These are phyloP conservation scores for Capricornis sumatraensis DNA, from an alignment of 2,113 vertebrate genomes.

Conservation along the genomic window DNA sequence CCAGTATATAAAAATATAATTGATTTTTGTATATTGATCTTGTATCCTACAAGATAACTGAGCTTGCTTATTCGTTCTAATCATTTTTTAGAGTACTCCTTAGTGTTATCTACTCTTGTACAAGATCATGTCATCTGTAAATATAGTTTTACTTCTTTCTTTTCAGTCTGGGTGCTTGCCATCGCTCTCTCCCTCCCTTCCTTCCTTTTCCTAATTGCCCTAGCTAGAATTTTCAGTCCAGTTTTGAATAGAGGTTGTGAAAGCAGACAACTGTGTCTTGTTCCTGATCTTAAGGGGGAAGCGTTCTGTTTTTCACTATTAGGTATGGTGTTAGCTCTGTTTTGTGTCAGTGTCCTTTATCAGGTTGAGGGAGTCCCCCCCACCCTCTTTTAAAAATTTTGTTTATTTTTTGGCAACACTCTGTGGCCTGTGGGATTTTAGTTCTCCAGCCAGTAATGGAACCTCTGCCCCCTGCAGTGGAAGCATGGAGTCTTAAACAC, in stretches of 20 bases:
- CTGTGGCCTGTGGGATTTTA: background rate
- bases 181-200: background rate
- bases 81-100: background rate
- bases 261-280: background rate
- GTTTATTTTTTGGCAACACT: background rate
- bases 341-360: background rate
- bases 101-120: background rate
- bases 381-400: background rate
- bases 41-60: background rate
- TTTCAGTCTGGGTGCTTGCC: background rate
- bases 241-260: background rate
- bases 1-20: background rate
- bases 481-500: background rate
- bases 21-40: background rate
- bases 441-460: background rate
- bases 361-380: background rate
- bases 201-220: background rate
- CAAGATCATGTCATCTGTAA: background rate
- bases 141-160: slow-evolving; percentile 8
- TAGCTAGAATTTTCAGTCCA: background rate
- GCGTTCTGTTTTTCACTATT: background rate
- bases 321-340: background rate
- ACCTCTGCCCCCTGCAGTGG: background rate
- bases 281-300: background rate
- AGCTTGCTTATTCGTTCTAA: background rate